Percentiles rank a stretch among this genome's conserved stretches.
These are phyloP conservation scores for Acrobasis suavella DNA, from an alignment of 2,888 invertebrate genomes.

Conservation along the genomic window DNA sequence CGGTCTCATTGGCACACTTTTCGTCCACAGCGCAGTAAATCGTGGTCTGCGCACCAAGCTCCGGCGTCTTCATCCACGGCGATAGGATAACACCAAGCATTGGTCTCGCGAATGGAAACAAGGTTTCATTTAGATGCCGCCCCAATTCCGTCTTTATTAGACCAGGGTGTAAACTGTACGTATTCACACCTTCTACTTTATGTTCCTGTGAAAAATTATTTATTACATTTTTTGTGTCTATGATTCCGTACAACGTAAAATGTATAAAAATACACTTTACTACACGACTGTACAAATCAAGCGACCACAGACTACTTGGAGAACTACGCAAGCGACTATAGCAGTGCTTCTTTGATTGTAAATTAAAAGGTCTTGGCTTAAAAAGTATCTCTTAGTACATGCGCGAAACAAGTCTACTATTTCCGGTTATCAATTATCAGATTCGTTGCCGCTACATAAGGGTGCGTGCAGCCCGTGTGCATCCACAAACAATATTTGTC, in stretches of 20 bases:
- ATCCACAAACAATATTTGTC: too few species aligned
- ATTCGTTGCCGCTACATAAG: too few species aligned
- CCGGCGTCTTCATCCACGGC: slow-evolving; percentile 81
- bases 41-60: slow-evolving; percentile 88
- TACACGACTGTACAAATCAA: too few species aligned
- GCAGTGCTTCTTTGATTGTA: too few species aligned
- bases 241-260: background rate
- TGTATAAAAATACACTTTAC: background rate
- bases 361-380: too few species aligned
- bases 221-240: background rate
- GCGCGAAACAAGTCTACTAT: too few species aligned
- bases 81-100: slow-evolving; percentile 55
- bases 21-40: slow-evolving; percentile 88
- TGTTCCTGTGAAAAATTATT: slow-evolving; percentile 48
- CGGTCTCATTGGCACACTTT: slow-evolving; percentile 83
- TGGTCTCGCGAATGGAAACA: slow-evolving; percentile 73
- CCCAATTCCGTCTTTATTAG: slow-evolving; percentile 88
- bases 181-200: slow-evolving; percentile 81
- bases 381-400: too few species aligned
- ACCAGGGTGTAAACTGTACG: slow-evolving; percentile 89
- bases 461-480: too few species aligned
- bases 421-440: too few species aligned
- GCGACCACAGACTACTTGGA: too few species aligned
- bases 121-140: slow-evolving; percentile 81
- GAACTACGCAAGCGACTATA: too few species aligned